A percentile compares a stretch with the other conserved stretches of the same genome.
phyloP scores from a whole-genome alignment of 1,140 invertebrate species.

The Acyrthosiphon pisum region DNA sequence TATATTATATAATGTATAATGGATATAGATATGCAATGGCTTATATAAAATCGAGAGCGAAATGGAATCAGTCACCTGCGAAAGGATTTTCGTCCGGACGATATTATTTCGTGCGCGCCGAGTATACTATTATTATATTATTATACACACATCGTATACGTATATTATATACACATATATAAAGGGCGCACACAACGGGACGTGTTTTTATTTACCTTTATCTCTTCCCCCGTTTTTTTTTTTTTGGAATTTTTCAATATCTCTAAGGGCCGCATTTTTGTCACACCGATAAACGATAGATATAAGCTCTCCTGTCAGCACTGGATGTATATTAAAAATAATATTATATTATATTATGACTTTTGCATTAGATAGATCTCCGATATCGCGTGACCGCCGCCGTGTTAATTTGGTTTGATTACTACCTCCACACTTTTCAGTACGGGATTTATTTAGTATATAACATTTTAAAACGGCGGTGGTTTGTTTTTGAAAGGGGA shows the following conservation, averaged over 20 bases:
- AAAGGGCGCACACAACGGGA: not conserved
- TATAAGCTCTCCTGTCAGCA: not conserved
- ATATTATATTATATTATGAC: not conserved
- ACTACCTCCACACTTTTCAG: not conserved
- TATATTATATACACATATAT: not conserved
- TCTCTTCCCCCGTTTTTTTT: not conserved
- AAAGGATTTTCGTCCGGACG: conserved; percentile 50
- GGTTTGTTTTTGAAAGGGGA: not conserved
- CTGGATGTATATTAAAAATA: not conserved
- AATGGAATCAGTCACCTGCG: conserved; percentile 51
- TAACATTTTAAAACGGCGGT: not conserved
- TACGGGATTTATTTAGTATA: not conserved
- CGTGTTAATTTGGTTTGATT: not conserved
- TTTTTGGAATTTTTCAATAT: conserved; percentile 23
- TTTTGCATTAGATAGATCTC: not conserved
- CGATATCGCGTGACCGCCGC: not conserved
- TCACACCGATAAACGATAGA: not conserved
- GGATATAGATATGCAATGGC: not conserved
- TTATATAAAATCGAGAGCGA: not conserved
- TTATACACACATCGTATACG: not conserved
- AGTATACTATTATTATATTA: conserved; percentile 28
- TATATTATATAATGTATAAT: not conserved
- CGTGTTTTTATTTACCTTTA: conserved; percentile 20
- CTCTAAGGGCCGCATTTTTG: not conserved
- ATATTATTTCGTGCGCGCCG: not conserved